These are phyloP conservation scores for Hycleus phaleratus DNA, from an alignment of 1,140 invertebrate genomes.

Conservation along the genomic window DNA sequence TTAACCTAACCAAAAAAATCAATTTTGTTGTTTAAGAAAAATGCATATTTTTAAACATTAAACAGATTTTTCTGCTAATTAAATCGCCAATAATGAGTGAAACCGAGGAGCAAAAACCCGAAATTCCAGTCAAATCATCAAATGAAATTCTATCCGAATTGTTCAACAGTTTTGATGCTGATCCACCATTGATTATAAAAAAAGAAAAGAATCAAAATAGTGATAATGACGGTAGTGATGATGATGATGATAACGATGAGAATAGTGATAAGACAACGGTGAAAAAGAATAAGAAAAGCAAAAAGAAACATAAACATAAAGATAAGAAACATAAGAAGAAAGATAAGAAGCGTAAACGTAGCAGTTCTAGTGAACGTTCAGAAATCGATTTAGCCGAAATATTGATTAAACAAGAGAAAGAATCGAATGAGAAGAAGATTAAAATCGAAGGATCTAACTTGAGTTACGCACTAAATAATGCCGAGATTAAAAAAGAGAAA, in stretches of 20 bases:
- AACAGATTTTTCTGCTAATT: too few species aligned
- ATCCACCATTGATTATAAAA: conserved; percentile 51
- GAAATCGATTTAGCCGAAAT: conserved; percentile 36
- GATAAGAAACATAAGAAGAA: conserved; percentile 44
- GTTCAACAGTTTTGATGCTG: conserved; percentile 63
- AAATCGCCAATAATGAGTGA: not conserved
- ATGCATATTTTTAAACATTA: too few species aligned
- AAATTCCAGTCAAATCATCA: conserved; percentile 43
- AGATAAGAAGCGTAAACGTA: conserved; percentile 35
- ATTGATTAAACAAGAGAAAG: conserved; percentile 34
- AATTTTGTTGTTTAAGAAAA: too few species aligned
- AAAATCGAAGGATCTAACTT: conserved; percentile 30
- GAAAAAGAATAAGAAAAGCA: conserved; percentile 51
- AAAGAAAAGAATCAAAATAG: conserved; percentile 42
- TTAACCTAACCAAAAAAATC: too few species aligned
- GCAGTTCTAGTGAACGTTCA: conserved; percentile 17
- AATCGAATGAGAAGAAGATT: conserved; percentile 29
- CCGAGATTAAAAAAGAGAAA: conserved; percentile 2
- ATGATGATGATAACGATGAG: conserved; percentile 30
- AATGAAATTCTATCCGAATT: conserved; percentile 73
- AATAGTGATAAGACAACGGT: conserved; percentile 37
- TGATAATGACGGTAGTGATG: conserved; percentile 23
- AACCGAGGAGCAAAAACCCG: conserved; percentile 14
- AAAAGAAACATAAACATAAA: conserved; percentile 48
- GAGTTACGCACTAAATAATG: conserved; percentile 7